Conservation (phyloP, 2,888 invertebrate species). For the Ptychoptera contaminata region DNA sequence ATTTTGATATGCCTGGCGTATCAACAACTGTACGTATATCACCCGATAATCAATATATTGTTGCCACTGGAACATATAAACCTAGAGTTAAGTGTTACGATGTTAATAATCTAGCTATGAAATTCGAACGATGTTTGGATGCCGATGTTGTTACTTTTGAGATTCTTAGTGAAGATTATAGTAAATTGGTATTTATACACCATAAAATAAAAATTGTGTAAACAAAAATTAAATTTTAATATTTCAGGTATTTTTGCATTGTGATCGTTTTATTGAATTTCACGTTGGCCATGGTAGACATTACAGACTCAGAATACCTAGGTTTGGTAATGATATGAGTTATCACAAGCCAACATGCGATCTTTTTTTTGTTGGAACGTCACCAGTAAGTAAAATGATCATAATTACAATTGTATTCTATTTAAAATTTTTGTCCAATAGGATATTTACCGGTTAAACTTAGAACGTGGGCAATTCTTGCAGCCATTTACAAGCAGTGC, state of each 20-base stretch:
- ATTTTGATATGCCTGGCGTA: slow-evolving; percentile 97
- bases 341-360: slow-evolving; percentile 85
- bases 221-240: background rate
- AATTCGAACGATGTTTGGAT: slow-evolving; percentile 96
- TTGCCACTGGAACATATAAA: slow-evolving; percentile 91
- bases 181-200: slow-evolving; percentile 49
- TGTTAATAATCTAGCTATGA: slow-evolving; percentile 85
- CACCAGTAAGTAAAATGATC: slow-evolving; percentile 48
- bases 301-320: slow-evolving; percentile 79
- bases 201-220: background rate
- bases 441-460: slow-evolving; percentile 90
- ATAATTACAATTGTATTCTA: background rate
- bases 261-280: slow-evolving; percentile 85
- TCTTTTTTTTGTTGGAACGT: slow-evolving; percentile 77
- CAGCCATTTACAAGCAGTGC: slow-evolving; percentile 66
- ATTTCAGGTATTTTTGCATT: slow-evolving; percentile 48
- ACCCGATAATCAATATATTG: slow-evolving; percentile 80
- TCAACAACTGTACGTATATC: slow-evolving; percentile 73
- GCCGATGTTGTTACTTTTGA: slow-evolving; percentile 91
- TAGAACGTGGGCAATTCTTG: slow-evolving; percentile 89
- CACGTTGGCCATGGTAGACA: slow-evolving; percentile 90
- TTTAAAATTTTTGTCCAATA: slow-evolving; percentile 25
- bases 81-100: slow-evolving; percentile 93
- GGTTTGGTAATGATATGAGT: slow-evolving; percentile 86
- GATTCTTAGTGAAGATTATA: slow-evolving; percentile 87